A percentile compares a stretch with the other conserved stretches of the same genome.
These are phyloP conservation scores for Papilio polytes DNA, from an alignment of 1,140 invertebrate species.

Conservation along the genomic window DNA sequence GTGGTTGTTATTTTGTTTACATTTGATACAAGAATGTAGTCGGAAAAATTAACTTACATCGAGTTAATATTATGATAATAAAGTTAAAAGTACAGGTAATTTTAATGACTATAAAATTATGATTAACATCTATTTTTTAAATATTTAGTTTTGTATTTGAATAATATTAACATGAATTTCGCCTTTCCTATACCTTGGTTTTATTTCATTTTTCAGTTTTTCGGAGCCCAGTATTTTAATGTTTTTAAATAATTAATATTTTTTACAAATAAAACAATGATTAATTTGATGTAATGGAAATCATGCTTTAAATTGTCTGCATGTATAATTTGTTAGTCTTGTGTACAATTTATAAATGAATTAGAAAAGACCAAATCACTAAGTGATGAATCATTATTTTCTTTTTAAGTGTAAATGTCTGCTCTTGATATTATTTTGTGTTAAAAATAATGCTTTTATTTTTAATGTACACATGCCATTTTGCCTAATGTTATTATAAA, in stretches of 20 bases:
- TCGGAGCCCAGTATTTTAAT: constrained; percentile 43
- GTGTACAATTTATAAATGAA: constrained; percentile 56
- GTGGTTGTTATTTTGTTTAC: constrained; percentile 68
- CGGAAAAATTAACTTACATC: constrained; percentile 72
- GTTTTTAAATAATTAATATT: constrained; percentile 43
- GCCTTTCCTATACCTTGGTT: constrained; percentile 59
- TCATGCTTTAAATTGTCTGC: constrained; percentile 51
- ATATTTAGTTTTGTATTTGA: constrained; percentile 70
- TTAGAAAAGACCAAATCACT: constrained; percentile 76
- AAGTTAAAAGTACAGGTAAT: constrained; percentile 76
- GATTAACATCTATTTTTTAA: constrained; percentile 71
- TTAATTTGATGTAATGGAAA: constrained; percentile 33
- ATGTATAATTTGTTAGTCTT: constrained; percentile 74
- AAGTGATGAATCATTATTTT: constrained; percentile 74
- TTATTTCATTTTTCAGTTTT: constrained; percentile 51
- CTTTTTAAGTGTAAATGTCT: constrained; percentile 71
- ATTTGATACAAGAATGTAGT: constrained; percentile 72
- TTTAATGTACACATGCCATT: constrained; percentile 83
- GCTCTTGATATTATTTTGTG: constrained; percentile 80
- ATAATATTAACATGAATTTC: constrained; percentile 68
- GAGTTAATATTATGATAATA: constrained; percentile 73
- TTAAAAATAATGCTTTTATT: constrained; percentile 81
- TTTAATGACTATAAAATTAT: constrained; percentile 71
- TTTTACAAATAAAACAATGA: constrained; percentile 34
- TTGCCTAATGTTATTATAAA: constrained; percentile 83